Evolutionary conservation across 2,797 vertebrate genomes (phyloP).

Genomic region (Glossophaga mutica): DNA sequence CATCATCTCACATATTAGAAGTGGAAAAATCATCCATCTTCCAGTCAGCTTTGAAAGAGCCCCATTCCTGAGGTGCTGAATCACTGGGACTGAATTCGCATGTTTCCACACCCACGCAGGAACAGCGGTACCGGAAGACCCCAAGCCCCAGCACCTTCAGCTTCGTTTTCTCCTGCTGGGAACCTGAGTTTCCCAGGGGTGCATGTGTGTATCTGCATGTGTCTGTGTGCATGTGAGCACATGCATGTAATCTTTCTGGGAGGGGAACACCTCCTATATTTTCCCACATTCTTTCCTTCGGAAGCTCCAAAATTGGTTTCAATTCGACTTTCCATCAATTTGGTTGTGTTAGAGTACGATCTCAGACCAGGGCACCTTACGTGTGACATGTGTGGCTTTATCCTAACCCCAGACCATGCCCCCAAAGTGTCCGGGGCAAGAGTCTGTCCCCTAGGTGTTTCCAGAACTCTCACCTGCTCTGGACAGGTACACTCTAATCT

Average conservation of each 20-base stretch:
- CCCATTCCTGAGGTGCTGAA: not conserved
- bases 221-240: not conserved
- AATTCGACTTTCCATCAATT: not conserved
- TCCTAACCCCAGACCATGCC: not conserved
- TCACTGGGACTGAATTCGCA: not conserved
- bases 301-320: not conserved
- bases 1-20: conserved; percentile 69
- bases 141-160: not conserved
- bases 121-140: not conserved
- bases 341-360: not conserved
- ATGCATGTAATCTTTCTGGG: not conserved
- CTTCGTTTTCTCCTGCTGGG: not conserved
- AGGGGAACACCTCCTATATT: not conserved
- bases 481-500: not conserved
- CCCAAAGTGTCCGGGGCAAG: not conserved
- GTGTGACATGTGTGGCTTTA: not conserved
- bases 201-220: not conserved
- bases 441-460: not conserved
- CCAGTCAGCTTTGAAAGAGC: conserved; percentile 46
- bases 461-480: not conserved
- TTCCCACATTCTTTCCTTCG: not conserved
- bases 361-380: not conserved
- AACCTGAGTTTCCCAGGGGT: not conserved
- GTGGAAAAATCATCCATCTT: conserved; percentile 57
- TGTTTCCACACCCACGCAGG: not conserved